These are phyloP conservation scores for Noctua fimbriata DNA, from an alignment of 2,888 invertebrate species.

Conservation along the genomic window DNA sequence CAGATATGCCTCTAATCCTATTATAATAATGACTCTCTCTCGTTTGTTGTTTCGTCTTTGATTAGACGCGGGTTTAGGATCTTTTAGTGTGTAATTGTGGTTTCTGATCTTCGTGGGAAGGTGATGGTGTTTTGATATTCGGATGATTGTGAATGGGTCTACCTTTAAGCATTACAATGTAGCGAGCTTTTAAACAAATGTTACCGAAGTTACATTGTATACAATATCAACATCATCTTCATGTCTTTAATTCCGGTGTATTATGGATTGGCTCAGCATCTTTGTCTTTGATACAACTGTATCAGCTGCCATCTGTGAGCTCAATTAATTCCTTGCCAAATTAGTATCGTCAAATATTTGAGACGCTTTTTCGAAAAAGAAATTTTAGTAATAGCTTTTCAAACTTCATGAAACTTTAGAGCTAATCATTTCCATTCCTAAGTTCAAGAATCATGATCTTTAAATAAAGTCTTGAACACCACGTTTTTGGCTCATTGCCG, in stretches of 20 bases:
- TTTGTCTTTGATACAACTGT: not conserved
- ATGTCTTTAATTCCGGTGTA: too few relatives aligned
- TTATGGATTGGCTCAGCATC: not conserved
- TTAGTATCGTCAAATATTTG: not conserved
- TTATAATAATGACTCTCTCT: constrained; percentile 64
- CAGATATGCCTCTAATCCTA: constrained; percentile 63
- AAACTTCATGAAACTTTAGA: constrained; percentile 15
- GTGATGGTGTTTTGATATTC: constrained; percentile 4
- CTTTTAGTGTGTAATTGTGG: constrained; percentile 43
- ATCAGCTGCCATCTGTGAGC: not conserved
- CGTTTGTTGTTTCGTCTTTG: constrained; percentile 52
- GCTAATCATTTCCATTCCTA: constrained; percentile 4
- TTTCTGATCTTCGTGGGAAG: constrained; percentile 41
- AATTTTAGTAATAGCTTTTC: not conserved
- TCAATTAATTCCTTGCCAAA: not conserved
- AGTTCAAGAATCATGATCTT: constrained; percentile 5
- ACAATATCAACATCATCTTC: too few relatives aligned
- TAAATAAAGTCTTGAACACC: constrained; percentile 16
- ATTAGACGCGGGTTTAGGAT: constrained; percentile 52
- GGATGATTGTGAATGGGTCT: not conserved
- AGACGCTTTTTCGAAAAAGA: too few relatives aligned
- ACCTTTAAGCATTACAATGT: not conserved
- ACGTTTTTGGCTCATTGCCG: constrained; percentile 46
- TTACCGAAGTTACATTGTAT: not conserved
- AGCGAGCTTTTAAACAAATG: not conserved